Percentiles rank a stretch among this genome's conserved stretches.
These are phyloP conservation scores for Parapristionchus giblindavisi DNA, from an alignment of 2,888 invertebrate genomes.

Conservation along the genomic window DNA sequence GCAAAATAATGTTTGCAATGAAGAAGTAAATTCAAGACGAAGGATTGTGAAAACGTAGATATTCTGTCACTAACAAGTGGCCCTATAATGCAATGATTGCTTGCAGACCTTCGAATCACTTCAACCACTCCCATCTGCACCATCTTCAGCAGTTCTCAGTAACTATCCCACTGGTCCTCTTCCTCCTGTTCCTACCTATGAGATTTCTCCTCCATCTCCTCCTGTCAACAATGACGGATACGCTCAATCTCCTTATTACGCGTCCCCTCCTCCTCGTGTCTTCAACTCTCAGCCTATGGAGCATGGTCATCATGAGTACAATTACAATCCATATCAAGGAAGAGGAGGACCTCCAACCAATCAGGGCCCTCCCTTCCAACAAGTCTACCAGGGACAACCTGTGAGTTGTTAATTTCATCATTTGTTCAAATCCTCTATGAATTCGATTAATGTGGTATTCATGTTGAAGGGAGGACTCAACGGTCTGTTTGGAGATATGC, in stretches of 20 bases:
- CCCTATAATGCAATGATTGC: not conserved
- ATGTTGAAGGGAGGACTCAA: no score
- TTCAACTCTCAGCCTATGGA: not conserved
- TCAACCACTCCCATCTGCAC: no score
- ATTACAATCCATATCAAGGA: constrained; percentile 8
- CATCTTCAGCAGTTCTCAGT: not conserved
- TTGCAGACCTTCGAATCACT: not conserved
- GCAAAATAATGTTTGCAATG: no score
- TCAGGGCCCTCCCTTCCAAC: no score
- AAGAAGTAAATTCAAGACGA: no score
- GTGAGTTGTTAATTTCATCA: no score
- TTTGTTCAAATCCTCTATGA: no score
- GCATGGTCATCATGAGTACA: not conserved
- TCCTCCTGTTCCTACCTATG: constrained; percentile 32
- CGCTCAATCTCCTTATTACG: not conserved
- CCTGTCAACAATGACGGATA: no score
- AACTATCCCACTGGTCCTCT: constrained; percentile 1
- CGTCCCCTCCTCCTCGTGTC: not conserved
- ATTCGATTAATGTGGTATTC: no score
- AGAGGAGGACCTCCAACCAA: not conserved
- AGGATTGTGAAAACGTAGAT: no score
- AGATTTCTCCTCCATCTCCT: constrained; percentile 13
- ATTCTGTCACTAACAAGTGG: no score
- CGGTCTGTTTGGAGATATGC: constrained; percentile 55
- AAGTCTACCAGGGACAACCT: no score